Percentiles rank a stretch among this genome's conserved stretches.
Evolutionary conservation across 2,797 vertebrate species (phyloP).

Genomic region (Morelia viridis): DNA sequence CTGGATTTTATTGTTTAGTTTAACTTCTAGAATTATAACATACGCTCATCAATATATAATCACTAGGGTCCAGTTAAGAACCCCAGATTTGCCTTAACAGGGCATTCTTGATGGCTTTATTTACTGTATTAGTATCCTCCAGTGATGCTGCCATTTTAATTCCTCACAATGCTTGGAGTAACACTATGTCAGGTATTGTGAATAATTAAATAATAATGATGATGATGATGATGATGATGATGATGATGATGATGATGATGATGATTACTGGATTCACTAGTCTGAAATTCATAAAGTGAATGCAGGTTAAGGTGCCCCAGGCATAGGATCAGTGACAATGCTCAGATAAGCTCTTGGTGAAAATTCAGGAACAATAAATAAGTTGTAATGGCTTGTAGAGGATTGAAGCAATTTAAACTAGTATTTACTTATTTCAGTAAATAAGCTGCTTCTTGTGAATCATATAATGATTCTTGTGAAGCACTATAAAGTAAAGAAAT

Average conservation of each 20-base stretch:
- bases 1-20: not conserved
- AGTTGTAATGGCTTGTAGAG: no score
- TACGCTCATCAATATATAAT: not conserved
- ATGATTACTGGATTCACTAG: no score
- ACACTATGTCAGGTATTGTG: not conserved
- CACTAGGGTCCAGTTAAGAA: not conserved
- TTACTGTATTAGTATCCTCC: no score
- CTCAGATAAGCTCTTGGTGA: no score
- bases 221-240: no score
- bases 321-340: not conserved
- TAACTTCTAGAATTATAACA: not conserved
- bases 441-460: not conserved
- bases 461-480: no score
- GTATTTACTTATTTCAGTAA: not conserved
- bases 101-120: not conserved
- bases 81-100: no score
- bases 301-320: not conserved
- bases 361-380: no score
- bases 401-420: no score
- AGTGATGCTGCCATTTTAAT: not conserved
- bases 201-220: no score
- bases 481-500: not conserved
- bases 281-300: not conserved
- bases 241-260: no score
- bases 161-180: not conserved